Evolutionary conservation across 2,113 vertebrate genomes (phyloP), one percentile per base, ranked within the genome.

Genomic region (Passer montanus): DNA sequence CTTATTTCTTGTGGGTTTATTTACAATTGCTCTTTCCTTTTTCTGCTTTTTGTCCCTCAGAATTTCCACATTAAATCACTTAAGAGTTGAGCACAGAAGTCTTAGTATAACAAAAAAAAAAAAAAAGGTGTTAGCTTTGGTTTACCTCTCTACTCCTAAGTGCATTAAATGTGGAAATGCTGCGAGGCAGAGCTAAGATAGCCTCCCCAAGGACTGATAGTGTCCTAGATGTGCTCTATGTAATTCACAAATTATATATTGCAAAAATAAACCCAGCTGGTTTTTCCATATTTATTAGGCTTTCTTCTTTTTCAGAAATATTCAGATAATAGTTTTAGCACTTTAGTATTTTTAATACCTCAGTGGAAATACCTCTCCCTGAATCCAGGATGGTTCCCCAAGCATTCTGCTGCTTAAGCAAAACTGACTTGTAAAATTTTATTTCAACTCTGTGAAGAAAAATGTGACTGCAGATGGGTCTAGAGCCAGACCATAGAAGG

Each of bases 391-490:
- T 49, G n/a, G 50, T 33, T 90, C 70, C n/a, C 37, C 41, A 70
- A 35, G 37, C 20, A 41, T 69, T 69, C 26, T 94, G 62, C 66
- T 83, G 75, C 50, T 56, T 83, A 86, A 92, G 79, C 55, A 90
- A 86, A 94, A 90, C 41, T 55, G 59, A 59, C 85, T 92, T 69
- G 69, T 52, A 80, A 92, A 94, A 47, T 59, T 88, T 88, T 74
- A 62, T 58, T 95, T 93, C 12, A 35, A 6, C 33, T 73, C 75
- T 80, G 18, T 47, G 46, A 93, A 85, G 24, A 78, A 37, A 91
- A 93, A 90, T 16, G 31, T 60, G 83, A 73, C 44, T 72, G 72
- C 76, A 80, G 41, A 41, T 52, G 46, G 18, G 49, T 73, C 78
- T 56, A 76, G 72, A 76, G 78, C 46, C 82, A 90, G 74, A 73